Base-by-base conservation (phyloP, 2,888 invertebrate genomes). In the Hypomecis atomaria region DNA sequence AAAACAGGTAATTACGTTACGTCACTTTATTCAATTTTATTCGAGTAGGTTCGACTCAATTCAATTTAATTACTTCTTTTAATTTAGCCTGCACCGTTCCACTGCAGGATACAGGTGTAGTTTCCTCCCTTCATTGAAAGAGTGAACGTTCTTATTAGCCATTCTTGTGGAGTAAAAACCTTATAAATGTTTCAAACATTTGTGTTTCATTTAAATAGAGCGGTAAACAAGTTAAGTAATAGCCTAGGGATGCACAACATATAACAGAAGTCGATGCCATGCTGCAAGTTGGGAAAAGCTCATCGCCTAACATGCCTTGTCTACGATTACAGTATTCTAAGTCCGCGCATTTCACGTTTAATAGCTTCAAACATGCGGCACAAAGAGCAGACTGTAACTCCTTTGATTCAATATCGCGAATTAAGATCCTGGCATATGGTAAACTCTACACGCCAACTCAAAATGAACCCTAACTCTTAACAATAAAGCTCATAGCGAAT, bases 401-500 rank as follows among this genome's bases (percentile, higher is more conserved):
- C 70, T 71, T 70, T 72, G 71, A 71, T 72, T 72, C 71, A 69
- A 68, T 66, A 69, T 70, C 71, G 69, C 71, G 69, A 71, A 73
- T 71, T 71, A 73, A 67, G 70, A 65, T 60, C 67, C 59, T 58
- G 33, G 62, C 65, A 65, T 65, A 61, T 57, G 65, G 9, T 11
- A 44, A 43, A 60, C 53, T 58, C 44, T 7, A 43, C 23, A n/a
- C 0, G 34, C 5, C 59, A 44, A 36, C 11, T 34, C 8, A 49
- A 34, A 57, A 53, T 53, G 7, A 48, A 42, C 60, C 36, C 11
- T 61, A 48, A 42, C 13, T 6, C 38, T 5, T 0, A n/a, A 9
- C 0, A 23, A 9, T 38, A 61, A 60, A 10, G 57, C 57, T 48
- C 10, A 34, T 49, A 9, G 4, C 40, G 38, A 2, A 23, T 36